Conservation (phyloP, 1,140 invertebrate genomes). For the Aradophagus sp. region DNA sequence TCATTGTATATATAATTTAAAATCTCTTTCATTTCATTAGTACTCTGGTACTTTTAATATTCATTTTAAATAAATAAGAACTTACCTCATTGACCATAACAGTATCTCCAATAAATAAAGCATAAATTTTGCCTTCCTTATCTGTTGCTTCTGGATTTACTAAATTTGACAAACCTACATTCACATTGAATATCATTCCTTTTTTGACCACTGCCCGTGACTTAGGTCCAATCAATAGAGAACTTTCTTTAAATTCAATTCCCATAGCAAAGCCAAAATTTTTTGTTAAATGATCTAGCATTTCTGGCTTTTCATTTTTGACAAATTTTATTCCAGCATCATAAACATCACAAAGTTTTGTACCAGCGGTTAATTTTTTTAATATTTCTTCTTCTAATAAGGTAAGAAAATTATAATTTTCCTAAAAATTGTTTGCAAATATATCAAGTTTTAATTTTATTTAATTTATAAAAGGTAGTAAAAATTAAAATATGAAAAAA, state of each 20-base stretch:
- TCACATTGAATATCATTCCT: conserved; percentile 98
- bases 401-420: conserved; percentile 95
- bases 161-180: conserved; percentile 94
- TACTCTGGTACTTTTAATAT: too few relatives aligned
- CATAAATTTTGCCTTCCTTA: conserved; percentile 91
- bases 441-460: not conserved
- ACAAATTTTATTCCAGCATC: conserved; percentile 87
- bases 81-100: conserved; percentile 91
- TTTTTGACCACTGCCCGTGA: conserved; percentile 87
- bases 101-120: conserved; percentile 97
- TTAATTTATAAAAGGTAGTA: too few relatives aligned
- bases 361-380: conserved; percentile 87
- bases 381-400: conserved; percentile 94
- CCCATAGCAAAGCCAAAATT: conserved; percentile 97
- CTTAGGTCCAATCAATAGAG: conserved; percentile 93
- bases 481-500: not conserved
- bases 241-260: conserved; percentile 97
- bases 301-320: conserved; percentile 89
- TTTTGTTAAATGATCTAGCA: conserved; percentile 95
- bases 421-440: conserved; percentile 72
- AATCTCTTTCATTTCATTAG: too few relatives aligned
- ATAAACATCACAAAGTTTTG: conserved; percentile 92
- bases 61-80: too few relatives aligned
- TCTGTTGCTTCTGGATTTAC: conserved; percentile 88
- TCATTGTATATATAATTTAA: not conserved